Evolutionary conservation across 2,113 vertebrate species (phyloP), one percentile per base, ranked within the genome.

Genomic region (Tragelaphus imberbis): DNA sequence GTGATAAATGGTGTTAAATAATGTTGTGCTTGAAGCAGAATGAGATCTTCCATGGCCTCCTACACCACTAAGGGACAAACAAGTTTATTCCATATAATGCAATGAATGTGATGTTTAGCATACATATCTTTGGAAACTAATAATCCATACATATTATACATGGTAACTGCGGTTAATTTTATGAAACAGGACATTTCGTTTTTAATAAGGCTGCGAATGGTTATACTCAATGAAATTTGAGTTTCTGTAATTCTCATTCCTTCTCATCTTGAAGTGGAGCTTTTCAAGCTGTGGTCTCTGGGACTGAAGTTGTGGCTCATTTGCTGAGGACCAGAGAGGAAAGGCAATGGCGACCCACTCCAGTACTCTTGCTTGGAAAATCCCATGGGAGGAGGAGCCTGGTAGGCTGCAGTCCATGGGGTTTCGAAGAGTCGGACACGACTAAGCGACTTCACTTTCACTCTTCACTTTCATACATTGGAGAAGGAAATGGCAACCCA

Each of bases 1-100:
- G 93, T 97, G 97, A 97, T 91, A 91, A 96, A 93, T 96, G 89
- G 89, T 87, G 82, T 75, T 84, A 93, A 91, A 96, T 88, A 53
- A 87, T 87, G 85, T 65, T 59, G 82, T 15, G 84, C 36, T 85
- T 89, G 79, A 55, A 77, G 44, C 77, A 87, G 90, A 96, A 75
- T 56, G 91, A 95, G 79, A 58, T 55, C 71, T 63, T 95, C 56
- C 21, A 81, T 17, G 95, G 90, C 82, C 85, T 93, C 79, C 75
- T 59, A 68, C 49, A 89, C 51, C 44, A 51, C 2, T 7, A 58
- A 84, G n/a, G 21, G 21, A 7, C 56, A 25, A 56, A 27, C 11
- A 84, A 81, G 53, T 65, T 44, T 53, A 93, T n/a, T 55, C 15
- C 12, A 53, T 12, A 75, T 61, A 63, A 82, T 49, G 84, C 47